phyloP scores from a whole-genome alignment of 2,888 invertebrate genomes.

The Himalopsyche tibetana region DNA sequence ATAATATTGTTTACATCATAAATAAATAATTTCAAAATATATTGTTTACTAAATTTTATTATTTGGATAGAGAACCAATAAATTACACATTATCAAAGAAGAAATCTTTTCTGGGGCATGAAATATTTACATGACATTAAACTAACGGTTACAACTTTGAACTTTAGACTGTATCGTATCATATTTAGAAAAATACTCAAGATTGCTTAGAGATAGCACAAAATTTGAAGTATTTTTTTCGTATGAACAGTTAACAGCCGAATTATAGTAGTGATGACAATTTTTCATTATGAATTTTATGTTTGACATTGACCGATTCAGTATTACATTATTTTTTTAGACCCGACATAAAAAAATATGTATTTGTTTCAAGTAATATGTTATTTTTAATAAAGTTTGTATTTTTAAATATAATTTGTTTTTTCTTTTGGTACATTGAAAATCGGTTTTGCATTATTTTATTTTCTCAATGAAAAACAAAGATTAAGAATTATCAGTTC shows the following conservation, averaged over 20 bases:
- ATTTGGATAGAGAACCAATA: slow-evolving; percentile 24
- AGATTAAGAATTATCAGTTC: neutral
- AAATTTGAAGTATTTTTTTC: neutral
- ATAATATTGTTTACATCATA: slow-evolving; percentile 27
- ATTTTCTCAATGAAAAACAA: neutral
- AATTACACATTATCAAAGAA: slow-evolving; percentile 37
- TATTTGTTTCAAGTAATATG: too few species aligned
- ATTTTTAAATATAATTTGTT: neutral
- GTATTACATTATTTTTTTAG: too few species aligned
- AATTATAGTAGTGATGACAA: neutral
- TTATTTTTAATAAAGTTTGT: neutral
- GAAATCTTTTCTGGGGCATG: neutral
- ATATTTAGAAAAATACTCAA: slow-evolving; percentile 8
- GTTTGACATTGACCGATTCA: too few species aligned
- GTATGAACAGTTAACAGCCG: neutral
- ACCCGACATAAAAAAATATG: too few species aligned
- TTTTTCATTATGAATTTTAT: neutral
- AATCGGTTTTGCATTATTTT: neutral
- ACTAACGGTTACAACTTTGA: slow-evolving; percentile 19
- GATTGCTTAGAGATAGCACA: slow-evolving; percentile 1
- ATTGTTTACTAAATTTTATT: slow-evolving; percentile 15
- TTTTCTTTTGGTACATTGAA: neutral
- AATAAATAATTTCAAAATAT: slow-evolving; percentile 12
- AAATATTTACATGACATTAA: slow-evolving; percentile 13
- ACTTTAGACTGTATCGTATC: neutral